Percentiles rank a stretch among this genome's conserved stretches.
Conservation (phyloP, 2,797 vertebrate species). For the Echiichthys vipera region DNA sequence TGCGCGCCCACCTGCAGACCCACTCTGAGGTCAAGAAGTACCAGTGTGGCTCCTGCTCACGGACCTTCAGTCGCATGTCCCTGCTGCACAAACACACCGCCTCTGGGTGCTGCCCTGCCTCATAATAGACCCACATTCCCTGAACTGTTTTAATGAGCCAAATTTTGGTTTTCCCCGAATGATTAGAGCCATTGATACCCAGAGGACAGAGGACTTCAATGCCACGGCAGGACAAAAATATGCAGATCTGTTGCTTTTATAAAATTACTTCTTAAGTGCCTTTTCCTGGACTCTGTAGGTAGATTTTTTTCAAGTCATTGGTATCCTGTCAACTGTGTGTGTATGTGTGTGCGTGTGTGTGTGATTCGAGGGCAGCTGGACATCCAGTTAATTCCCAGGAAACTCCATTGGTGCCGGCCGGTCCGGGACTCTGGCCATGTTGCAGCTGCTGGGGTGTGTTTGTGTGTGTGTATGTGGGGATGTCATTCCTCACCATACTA, state of each 20-base stretch:
- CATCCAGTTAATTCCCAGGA: constrained; percentile 83
- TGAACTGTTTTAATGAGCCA: constrained; percentile 11
- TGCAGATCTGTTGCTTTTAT: constrained; percentile 24
- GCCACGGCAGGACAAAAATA: constrained; percentile 4
- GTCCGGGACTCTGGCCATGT: constrained; percentile 81
- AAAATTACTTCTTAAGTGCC: constrained; percentile 53
- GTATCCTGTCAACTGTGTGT: constrained; percentile 33
- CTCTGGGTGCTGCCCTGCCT: constrained; percentile 87
- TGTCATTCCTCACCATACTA: constrained; percentile 84
- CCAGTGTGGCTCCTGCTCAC: constrained; percentile 92
- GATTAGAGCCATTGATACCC: constrained; percentile 10
- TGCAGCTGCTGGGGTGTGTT: constrained; percentile 84
- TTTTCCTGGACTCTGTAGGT: constrained; percentile 43
- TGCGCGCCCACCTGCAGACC: constrained; percentile 97
- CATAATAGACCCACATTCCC: constrained; percentile 72
- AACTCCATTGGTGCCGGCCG: constrained; percentile 84
- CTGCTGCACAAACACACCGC: constrained; percentile 95
- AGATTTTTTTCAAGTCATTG: constrained; percentile 27
- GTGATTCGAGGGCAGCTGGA: constrained; percentile 74
- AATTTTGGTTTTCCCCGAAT: not conserved
- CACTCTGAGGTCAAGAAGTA: constrained; percentile 99
- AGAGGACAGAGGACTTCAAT: constrained; percentile 10
- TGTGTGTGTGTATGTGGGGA: constrained; percentile 67
- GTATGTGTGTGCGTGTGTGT: constrained; percentile 35
- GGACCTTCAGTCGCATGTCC: constrained; percentile 99